Conservation (phyloP, 2,888 invertebrate species). For the Matsumyia berberina region DNA sequence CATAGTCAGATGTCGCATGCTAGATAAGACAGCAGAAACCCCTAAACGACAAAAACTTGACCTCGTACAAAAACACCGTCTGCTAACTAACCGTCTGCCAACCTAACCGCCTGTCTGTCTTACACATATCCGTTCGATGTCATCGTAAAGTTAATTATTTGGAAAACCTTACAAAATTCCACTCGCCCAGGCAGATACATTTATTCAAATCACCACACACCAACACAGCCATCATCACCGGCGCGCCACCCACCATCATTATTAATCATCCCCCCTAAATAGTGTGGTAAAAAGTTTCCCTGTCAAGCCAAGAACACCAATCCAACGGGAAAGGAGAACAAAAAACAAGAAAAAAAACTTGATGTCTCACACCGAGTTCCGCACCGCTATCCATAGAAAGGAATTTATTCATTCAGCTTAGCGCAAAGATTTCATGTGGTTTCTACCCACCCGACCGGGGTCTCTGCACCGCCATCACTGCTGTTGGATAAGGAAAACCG, state of each 20-base stretch:
- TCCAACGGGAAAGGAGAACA: constrained; percentile 26
- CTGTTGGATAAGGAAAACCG: constrained; percentile 39
- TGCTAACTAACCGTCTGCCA: constrained; percentile 29
- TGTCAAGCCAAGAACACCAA: constrained; percentile 66
- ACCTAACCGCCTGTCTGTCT: constrained; percentile 5
- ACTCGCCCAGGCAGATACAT: constrained; percentile 32
- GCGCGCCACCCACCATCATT: constrained; percentile 28
- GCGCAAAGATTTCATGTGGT: constrained; percentile 71
- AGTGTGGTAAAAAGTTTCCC: constrained; percentile 70
- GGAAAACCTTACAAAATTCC: constrained; percentile 61
- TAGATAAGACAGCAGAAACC: constrained; percentile 3
- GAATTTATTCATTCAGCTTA: constrained; percentile 67
- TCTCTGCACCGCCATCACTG: neutral
- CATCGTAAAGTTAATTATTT: constrained; percentile 74
- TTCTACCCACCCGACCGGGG: constrained; percentile 5
- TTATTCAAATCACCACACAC: constrained; percentile 46
- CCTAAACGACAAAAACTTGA: constrained; percentile 35
- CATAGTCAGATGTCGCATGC: constrained; percentile 22
- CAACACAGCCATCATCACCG: constrained; percentile 10
- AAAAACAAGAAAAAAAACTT: constrained; percentile 2
- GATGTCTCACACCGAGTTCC: constrained; percentile 5
- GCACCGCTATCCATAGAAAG: constrained; percentile 13
- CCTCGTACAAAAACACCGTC: constrained; percentile 25
- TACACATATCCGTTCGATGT: constrained; percentile 52
- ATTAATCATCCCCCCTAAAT: constrained; percentile 72